Base-by-base conservation (phyloP, 2,797 vertebrate species). In the Danio tinwini region DNA sequence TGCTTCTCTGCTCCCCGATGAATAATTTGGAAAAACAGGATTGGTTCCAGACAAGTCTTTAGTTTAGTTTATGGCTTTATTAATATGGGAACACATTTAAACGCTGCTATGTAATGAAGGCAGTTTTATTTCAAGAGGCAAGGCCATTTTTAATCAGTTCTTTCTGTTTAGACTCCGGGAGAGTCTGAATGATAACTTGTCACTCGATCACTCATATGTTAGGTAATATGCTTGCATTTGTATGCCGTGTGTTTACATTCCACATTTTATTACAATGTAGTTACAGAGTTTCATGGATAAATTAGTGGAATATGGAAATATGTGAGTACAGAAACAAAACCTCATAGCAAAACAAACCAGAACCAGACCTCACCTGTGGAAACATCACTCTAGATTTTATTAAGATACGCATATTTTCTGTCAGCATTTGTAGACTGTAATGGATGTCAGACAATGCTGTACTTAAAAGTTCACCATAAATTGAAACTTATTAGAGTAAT, bases 41-140 rank as follows among this genome's bases (percentile, higher is more conserved):
- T 63, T 67, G 76, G 80, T 80, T 78, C 40, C 73, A 53, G 78
- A 73, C 21, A 42, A 64, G 44, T 73, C 73, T 80, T 49, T 17
- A 85, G 71, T 90, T 90, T 45, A 29, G 37, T 86, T 49, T 65
- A 88, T 85, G 84, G 83, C 86, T 91, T 92, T 88, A 91, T 91
- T 91, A 91, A 88, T 74, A 71, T 83, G 76, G 88, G 82, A 88
- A 89, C 87, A 86, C 29, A 29, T 82, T 87, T 88, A 67, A 67
- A 47, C 11, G 1, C n/a, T 65, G 62, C 5, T 47, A 37, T 61
- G 58, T 62, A 62, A 62, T 11, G 4, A 10, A 42, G 59, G 40
- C 40, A 63, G 44, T 12, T 11, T 62, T 16, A 45, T 47, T 65
- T 7, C 6, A 65, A 65, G 11, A 65, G 47, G 44, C 62, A 45